Evolutionary conservation across 2,797 vertebrate species (phyloP).

Genomic region (Eospalax fontanierii): DNA sequence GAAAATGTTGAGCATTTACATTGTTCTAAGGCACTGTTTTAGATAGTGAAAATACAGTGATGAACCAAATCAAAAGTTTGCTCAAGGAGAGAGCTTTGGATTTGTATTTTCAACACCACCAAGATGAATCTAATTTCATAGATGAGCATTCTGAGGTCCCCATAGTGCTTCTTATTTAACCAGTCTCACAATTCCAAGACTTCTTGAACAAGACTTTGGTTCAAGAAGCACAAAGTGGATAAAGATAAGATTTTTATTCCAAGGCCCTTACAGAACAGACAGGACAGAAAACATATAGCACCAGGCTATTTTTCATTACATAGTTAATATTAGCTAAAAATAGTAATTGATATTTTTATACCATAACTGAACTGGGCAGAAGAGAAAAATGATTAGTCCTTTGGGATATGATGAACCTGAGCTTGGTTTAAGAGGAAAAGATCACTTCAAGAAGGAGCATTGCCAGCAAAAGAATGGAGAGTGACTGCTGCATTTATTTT

Average conservation of each 20-base stretch:
- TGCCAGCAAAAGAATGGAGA: conserved; percentile 22
- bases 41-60: neutral
- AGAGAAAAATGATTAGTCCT: conserved; percentile 47
- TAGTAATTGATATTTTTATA: neutral
- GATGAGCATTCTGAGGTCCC: neutral
- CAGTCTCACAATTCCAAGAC: neutral
- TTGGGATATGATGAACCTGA: conserved; percentile 29
- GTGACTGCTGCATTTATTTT: neutral
- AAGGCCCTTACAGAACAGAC: neutral
- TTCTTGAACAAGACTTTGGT: conserved; percentile 19
- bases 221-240: conserved; percentile 21
- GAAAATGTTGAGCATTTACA: conserved; percentile 1
- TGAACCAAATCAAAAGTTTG: neutral
- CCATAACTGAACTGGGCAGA: neutral
- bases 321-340: neutral
- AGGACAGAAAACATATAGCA: neutral
- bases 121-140: conserved; percentile 44
- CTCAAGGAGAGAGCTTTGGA: neutral
- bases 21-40: neutral
- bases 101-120: conserved; percentile 24
- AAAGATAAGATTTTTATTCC: conserved; percentile 20
- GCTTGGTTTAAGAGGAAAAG: conserved; percentile 2
- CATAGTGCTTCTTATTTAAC: conserved; percentile 25
- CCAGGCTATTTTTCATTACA: conserved; percentile 42
- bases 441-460: neutral